A percentile compares a stretch with the other conserved stretches of the same genome.
phyloP scores from a whole-genome alignment of 1,140 invertebrate genomes.

The Cyrtorhinus lividipennis region DNA sequence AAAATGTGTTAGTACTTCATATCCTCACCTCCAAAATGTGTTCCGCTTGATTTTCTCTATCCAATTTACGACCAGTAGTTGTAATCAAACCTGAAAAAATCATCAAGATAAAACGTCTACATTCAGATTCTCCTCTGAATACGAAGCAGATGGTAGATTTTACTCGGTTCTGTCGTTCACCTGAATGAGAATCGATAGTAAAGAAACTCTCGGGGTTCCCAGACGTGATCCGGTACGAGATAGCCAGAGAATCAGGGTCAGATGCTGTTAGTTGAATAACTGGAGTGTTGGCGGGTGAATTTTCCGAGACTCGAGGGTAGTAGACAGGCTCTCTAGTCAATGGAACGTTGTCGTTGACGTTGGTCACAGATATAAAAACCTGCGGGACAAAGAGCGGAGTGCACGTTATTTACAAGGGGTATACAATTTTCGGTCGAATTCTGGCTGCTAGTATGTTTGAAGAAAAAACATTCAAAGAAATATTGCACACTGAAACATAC shows the following conservation, averaged over 20 bases:
- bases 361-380: constrained; percentile 78
- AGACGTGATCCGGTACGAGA: constrained; percentile 69
- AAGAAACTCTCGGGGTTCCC: constrained; percentile 86
- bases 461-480: too few relatives aligned
- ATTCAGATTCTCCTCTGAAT: too few relatives aligned
- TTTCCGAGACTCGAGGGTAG: constrained; percentile 66
- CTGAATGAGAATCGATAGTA: constrained; percentile 65
- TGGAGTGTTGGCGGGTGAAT: constrained; percentile 54
- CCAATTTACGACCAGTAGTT: constrained; percentile 65
- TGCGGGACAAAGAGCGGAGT: constrained; percentile 32
- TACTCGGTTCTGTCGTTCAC: too few relatives aligned
- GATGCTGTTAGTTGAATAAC: constrained; percentile 62
- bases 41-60: constrained; percentile 67
- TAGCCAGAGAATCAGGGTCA: constrained; percentile 60
- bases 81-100: constrained; percentile 54
- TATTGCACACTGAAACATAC: too few relatives aligned
- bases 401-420: too few relatives aligned
- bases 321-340: constrained; percentile 75
- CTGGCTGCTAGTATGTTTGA: too few relatives aligned
- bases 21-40: constrained; percentile 63
- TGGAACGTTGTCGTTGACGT: constrained; percentile 89
- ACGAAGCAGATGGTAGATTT: not conserved
- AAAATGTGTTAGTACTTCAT: not conserved
- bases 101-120: too few relatives aligned
- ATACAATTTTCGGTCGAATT: too few relatives aligned